Conservation (phyloP, 2,113 vertebrate species). For the Cariama cristata region DNA sequence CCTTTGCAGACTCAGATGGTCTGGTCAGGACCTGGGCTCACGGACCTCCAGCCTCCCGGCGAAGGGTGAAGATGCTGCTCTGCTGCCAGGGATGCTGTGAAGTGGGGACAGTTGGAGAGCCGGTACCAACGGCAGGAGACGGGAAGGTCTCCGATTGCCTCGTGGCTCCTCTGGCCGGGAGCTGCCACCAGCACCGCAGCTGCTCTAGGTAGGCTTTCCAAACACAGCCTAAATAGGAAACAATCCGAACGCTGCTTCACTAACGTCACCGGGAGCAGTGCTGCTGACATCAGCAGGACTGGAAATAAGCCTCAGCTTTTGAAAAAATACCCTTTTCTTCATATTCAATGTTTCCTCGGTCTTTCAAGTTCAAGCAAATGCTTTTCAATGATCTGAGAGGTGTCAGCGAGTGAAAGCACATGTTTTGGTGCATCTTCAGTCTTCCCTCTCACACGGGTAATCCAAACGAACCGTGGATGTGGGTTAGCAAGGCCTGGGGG, state of each 20-base stretch:
- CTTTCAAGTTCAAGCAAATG: background rate
- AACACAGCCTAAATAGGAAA: background rate
- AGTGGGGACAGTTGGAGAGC: background rate
- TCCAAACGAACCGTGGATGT: accelerated
- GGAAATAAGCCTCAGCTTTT: background rate
- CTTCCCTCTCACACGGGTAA: background rate
- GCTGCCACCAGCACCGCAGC: background rate
- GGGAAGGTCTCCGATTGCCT: background rate
- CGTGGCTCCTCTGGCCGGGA: no score
- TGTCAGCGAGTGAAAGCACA: background rate
- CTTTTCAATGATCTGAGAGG: background rate
- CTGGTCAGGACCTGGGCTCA: background rate
- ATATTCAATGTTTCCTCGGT: background rate
- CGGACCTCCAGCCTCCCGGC: background rate
- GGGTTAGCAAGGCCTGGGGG: background rate
- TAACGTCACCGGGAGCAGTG: background rate
- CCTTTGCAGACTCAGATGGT: background rate
- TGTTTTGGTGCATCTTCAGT: background rate
- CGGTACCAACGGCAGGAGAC: background rate
- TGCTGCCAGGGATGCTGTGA: background rate
- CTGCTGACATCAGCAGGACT: background rate
- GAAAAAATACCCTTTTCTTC: background rate
- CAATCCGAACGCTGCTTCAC: background rate
- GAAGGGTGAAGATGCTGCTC: background rate
- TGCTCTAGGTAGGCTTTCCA: background rate